These are phyloP conservation scores for Nephotettix cincticeps DNA, from an alignment of 1,140 invertebrate species.

Conservation along the genomic window DNA sequence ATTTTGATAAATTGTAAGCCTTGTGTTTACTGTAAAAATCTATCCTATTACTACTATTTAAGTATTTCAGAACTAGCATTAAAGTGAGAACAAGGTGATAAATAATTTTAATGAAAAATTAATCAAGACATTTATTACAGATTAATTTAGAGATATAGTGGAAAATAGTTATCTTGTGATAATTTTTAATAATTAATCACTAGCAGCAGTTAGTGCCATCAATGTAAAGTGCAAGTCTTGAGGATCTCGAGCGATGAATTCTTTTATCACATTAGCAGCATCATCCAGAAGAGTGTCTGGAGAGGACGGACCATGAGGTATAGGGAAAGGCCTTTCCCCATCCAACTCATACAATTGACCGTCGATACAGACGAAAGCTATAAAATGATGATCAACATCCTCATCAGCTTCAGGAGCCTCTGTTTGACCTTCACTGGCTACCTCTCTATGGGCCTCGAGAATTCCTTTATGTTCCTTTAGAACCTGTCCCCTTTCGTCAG, in stretches of 20 bases:
- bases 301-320: neutral
- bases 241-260: neutral
- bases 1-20: no score
- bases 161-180: no score
- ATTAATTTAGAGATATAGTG: no score
- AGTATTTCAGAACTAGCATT: no score
- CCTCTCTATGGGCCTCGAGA: slow-evolving; percentile 76
- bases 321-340: neutral
- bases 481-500: slow-evolving; percentile 69
- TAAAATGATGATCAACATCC: neutral
- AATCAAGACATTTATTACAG: no score
- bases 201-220: neutral
- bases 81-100: no score
- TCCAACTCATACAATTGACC: neutral
- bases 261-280: neutral
- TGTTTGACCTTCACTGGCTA: slow-evolving; percentile 89
- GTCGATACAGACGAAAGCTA: neutral
- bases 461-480: slow-evolving; percentile 72
- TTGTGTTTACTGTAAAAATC: no score
- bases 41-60: no score
- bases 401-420: slow-evolving; percentile 49
- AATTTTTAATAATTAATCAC: no score
- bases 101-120: no score
- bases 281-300: neutral
- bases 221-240: neutral